These are phyloP conservation scores for Peromyscus maniculatus DNA, from an alignment of 2,113 vertebrate genomes.

Conservation along the genomic window DNA sequence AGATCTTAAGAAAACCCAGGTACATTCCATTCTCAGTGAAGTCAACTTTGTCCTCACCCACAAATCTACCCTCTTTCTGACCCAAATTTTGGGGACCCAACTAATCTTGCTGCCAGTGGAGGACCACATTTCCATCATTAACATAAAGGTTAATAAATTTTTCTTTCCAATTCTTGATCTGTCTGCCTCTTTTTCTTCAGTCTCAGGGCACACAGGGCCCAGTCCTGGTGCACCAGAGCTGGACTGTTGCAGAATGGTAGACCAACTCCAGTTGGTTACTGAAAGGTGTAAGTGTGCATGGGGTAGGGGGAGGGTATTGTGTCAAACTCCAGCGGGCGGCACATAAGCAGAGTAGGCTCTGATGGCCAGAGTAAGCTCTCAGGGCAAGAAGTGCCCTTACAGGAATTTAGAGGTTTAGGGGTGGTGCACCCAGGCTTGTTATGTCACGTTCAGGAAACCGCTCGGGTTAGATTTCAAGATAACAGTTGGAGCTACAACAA, in stretches of 20 bases:
- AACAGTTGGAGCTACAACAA: background rate
- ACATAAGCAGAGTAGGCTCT: background rate
- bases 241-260: background rate
- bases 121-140: background rate
- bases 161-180: too few species aligned
- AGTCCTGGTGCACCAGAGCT: too few species aligned
- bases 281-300: background rate
- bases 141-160: background rate
- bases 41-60: background rate
- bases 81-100: background rate
- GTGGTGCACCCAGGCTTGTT: background rate
- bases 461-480: background rate
- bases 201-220: background rate
- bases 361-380: background rate
- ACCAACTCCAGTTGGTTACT: background rate
- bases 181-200: background rate
- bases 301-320: rapidly evolving
- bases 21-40: background rate
- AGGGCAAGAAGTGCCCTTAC: background rate
- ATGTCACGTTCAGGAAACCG: background rate
- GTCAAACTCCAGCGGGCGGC: background rate
- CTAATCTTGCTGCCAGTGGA: background rate
- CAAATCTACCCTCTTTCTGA: background rate
- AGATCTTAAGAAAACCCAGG: background rate
- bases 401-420: background rate